Base-by-base conservation (phyloP, 2,888 invertebrate genomes). In the Plebejus melissa region DNA sequence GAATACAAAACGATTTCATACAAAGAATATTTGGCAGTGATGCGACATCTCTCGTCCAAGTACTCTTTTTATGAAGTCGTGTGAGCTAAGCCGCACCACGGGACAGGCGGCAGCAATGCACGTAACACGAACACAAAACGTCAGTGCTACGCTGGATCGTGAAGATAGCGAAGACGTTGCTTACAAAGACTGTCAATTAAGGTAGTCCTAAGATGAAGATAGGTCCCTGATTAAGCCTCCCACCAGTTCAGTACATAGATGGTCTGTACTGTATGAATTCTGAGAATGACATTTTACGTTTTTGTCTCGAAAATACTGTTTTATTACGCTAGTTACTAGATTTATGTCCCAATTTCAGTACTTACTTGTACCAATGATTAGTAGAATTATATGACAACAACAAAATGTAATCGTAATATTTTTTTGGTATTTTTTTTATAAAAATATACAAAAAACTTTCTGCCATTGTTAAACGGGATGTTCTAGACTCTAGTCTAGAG, bases 401-500 rank as follows among this genome's bases (percentile, higher is more conserved):
- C 2, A 46, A 46, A 65, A 28, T 65, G 60, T 65, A 28, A 65
- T 65, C 28, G 9, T 11, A 65, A 65, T 3, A 32, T 32, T 60
- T 11, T 65, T 11, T 65, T 9, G 54, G 16, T 54, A 7, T 28
- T 65, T 65, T 60, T 60, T 65, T 60, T 65, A 65, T 28, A 65
- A 65, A 65, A 65, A 65, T 60, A 65, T 65, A 32, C 13, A 65
- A 65, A 65, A 65, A 65, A 7, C 58, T 11, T 65, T 65, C 28
- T 36, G 32, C 13, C 65, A 13, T 65, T 60, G 22, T 22, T 38
- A 65, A 65, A 32, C 65, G 4, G 32, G 32, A 65, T 65, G 32
- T 32, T 32, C 65, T 65, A 65, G 32, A 32, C 60, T 60, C 22
- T 22, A 22, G 22, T 22, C 22, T 22, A 22, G 22, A 22, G 22